Base-by-base conservation (phyloP, 2,113 vertebrate genomes). In the Brachyhypopomus gauderio region DNA sequence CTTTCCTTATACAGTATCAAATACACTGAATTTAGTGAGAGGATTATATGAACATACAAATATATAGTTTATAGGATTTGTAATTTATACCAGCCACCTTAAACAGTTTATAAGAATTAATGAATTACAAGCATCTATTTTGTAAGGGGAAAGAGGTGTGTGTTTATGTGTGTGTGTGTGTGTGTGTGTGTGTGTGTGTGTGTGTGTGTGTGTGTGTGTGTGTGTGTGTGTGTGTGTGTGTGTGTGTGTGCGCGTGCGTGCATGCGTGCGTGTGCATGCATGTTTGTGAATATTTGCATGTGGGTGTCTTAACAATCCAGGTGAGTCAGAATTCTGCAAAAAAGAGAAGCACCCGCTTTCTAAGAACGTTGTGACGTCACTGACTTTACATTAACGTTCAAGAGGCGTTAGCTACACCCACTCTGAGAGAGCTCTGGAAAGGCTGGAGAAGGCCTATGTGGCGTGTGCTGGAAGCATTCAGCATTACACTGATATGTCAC, bases 241-340 rank as follows among this genome's bases (percentile, higher is more conserved):
- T 63, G 22, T 14, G 25, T 63, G 12, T 25, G 3, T 52, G 45
- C 22, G 25, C 25, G 11, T 23, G 7, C 12, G 45, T 48, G 38
- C 3, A 48, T 8, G 45, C 14, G 1, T 36, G 48, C 67, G 36
- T 27, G 11, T 67, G 48, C 6, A 9, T 52, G 30, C 30, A 30
- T 30, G 30, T 30, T 30, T 30, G 30, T 30, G 30, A 30, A 30
- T 30, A 30, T 30, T 30, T 30, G 30, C 3, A 3, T 30, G 30
- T 2, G 30, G 30, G 30, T 30, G 30, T 30, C 19, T 30, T 11
- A 25, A 38, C 41, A 20, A 23, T 45, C 27, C 64, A 17, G 27
- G 30, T 69, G 76, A 78, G 76, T 78, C 64, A 64, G 41, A 27
- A 69, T 41, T 36, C 64, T 5, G 16, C 27, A 20, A 36, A 67